These are phyloP conservation scores for Eulacestoma nigropectus DNA, from an alignment of 2,113 vertebrate genomes.

Conservation along the genomic window DNA sequence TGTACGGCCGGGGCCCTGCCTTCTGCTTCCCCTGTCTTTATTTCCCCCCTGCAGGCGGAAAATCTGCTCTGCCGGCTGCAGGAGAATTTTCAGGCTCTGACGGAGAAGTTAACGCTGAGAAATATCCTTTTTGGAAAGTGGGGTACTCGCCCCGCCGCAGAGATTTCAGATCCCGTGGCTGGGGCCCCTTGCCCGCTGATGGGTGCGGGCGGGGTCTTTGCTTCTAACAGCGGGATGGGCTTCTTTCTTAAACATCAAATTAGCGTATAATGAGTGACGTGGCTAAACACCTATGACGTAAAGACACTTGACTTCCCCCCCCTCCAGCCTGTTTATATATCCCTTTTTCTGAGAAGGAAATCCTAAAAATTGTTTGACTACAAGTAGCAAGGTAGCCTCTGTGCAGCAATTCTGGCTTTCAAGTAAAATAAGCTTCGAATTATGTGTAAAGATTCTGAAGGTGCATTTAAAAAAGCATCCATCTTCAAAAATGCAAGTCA, in stretches of 20 bases:
- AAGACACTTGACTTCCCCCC: background rate
- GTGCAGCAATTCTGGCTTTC: background rate
- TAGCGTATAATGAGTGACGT: fast-evolving
- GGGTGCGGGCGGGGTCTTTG: background rate
- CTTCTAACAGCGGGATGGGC: too few relatives aligned
- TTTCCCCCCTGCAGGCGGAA: slow-evolving; percentile 73
- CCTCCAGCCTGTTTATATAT: background rate
- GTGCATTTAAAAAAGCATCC: background rate
- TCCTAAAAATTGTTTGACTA: background rate
- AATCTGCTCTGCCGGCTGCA: slow-evolving; percentile 76
- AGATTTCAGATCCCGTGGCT: too few relatives aligned
- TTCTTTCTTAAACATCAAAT: background rate
- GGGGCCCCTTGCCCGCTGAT: too few relatives aligned
- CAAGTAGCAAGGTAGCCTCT: background rate
- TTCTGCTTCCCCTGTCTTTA: background rate
- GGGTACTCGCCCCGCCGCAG: too few relatives aligned
- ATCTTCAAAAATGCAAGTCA: background rate
- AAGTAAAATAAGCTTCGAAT: background rate
- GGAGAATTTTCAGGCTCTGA: slow-evolving; percentile 76
- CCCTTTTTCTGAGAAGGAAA: background rate
- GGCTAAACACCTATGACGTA: fast-evolving
- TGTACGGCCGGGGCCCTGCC: background rate
- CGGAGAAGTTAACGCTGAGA: slow-evolving; percentile 74
- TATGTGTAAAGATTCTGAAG: background rate
- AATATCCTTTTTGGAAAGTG: slow-evolving; percentile 76